Percentiles rank a stretch among this genome's conserved stretches.
Evolutionary conservation across 2,888 invertebrate genomes (phyloP).

Genomic region (Drosophila crucigera): DNA sequence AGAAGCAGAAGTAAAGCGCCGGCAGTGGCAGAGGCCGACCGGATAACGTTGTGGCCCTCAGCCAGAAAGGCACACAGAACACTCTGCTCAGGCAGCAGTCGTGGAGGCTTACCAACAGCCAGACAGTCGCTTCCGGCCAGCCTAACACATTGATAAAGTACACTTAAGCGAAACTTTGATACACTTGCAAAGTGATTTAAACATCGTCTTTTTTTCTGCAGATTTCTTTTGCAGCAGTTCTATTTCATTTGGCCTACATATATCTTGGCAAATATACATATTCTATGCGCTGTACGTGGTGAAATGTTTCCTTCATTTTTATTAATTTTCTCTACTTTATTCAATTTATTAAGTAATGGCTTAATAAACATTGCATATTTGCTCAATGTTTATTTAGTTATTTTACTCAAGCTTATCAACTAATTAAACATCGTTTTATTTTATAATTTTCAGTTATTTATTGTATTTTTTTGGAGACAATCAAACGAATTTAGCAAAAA

Average conservation of each 20-base stretch:
- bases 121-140: conserved; percentile 53
- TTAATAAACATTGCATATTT: background rate
- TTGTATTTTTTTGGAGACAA: background rate
- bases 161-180: conserved; percentile 44
- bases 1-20: background rate
- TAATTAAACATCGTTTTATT: background rate
- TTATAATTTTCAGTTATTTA: background rate
- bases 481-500: no score
- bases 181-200: conserved; percentile 50
- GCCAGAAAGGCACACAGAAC: conserved; percentile 7
- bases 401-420: background rate
- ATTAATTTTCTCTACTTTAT: background rate
- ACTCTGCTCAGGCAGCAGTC: conserved; percentile 9
- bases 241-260: conserved; percentile 3
- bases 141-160: conserved; percentile 59
- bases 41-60: background rate
- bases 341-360: background rate
- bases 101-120: conserved; percentile 26
- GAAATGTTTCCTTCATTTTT: background rate
- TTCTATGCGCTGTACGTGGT: no score
- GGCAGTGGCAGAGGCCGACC: background rate
- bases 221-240: conserved; percentile 12
- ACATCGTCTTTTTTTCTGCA: conserved; percentile 6
- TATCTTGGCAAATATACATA: background rate
- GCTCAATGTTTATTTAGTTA: rapidly evolving